These are phyloP conservation scores for Orchesella flavescens DNA, from an alignment of 2,888 invertebrate species.

Conservation along the genomic window DNA sequence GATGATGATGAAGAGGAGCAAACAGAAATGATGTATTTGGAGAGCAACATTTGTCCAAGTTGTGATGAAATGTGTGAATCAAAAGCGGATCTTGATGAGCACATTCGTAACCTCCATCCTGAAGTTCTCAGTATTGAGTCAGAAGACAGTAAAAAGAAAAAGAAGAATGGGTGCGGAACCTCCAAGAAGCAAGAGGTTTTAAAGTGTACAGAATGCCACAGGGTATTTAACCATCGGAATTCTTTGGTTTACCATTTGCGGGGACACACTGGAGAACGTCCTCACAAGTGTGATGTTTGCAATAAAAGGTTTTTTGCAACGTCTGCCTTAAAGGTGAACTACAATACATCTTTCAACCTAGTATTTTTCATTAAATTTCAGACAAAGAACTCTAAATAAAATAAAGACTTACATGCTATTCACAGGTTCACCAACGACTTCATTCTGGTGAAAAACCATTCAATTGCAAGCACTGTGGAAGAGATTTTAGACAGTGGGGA, in stretches of 20 bases:
- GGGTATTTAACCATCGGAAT: conserved; percentile 86
- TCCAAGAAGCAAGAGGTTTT: conserved; percentile 74
- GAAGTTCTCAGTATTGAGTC: conserved; percentile 46
- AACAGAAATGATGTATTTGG: conserved; percentile 73
- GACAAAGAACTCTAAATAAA: no score
- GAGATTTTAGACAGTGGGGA: conserved; percentile 89
- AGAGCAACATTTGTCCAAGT: conserved; percentile 73
- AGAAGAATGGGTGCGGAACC: conserved; percentile 73
- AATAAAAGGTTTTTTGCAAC: conserved; percentile 88
- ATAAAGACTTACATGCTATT: no score
- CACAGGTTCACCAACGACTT: conserved; percentile 83
- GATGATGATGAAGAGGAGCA: conserved; percentile 73
- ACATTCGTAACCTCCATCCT: conserved; percentile 71
- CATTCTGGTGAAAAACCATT: conserved; percentile 91
- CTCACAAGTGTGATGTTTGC: conserved; percentile 86
- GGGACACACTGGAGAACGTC: conserved; percentile 83
- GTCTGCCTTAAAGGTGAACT: conserved; percentile 83
- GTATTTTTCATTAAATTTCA: no score
- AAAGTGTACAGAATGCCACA: conserved; percentile 81
- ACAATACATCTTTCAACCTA: no score
- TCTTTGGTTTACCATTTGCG: conserved; percentile 88
- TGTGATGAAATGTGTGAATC: conserved; percentile 73
- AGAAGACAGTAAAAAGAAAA: conserved; percentile 16
- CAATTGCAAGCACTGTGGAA: conserved; percentile 85
- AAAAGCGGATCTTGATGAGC: conserved; percentile 70